phyloP scores from a whole-genome alignment of 2,888 invertebrate species.

The Phengaris alcon region DNA sequence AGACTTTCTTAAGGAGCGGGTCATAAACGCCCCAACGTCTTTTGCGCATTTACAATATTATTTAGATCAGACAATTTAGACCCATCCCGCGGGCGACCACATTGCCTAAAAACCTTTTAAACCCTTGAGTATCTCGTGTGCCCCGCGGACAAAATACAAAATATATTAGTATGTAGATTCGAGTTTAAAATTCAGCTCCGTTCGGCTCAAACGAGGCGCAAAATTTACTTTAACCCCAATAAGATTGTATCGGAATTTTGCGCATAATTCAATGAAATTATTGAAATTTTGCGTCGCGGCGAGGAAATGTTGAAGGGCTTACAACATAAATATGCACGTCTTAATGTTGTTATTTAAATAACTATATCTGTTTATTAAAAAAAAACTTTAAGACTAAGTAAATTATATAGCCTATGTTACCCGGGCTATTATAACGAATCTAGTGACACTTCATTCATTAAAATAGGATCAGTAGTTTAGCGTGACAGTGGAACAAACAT shows the following conservation, averaged over 20 bases:
- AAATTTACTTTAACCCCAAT: background rate
- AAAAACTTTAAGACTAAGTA: too few species aligned
- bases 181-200: background rate
- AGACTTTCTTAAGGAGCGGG: too few species aligned
- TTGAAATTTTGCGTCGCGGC: background rate
- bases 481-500: too few species aligned
- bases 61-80: background rate
- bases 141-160: background rate
- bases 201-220: background rate
- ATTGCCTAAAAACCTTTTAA: background rate
- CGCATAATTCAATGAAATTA: conserved; percentile 3
- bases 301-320: background rate
- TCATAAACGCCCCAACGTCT: too few species aligned
- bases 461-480: too few species aligned
- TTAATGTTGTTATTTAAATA: background rate
- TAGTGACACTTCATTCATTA: too few species aligned
- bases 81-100: background rate
- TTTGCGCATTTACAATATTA: background rate
- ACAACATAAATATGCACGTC: background rate
- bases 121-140: background rate
- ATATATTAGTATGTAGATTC: background rate
- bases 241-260: conserved; percentile 13
- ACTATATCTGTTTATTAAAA: too few species aligned
- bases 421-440: too few species aligned
- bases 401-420: too few species aligned